A percentile compares a stretch with the other conserved stretches of the same genome.
phyloP scores from a whole-genome alignment of 2,888 invertebrate species.

The Isotomurus palustris region DNA sequence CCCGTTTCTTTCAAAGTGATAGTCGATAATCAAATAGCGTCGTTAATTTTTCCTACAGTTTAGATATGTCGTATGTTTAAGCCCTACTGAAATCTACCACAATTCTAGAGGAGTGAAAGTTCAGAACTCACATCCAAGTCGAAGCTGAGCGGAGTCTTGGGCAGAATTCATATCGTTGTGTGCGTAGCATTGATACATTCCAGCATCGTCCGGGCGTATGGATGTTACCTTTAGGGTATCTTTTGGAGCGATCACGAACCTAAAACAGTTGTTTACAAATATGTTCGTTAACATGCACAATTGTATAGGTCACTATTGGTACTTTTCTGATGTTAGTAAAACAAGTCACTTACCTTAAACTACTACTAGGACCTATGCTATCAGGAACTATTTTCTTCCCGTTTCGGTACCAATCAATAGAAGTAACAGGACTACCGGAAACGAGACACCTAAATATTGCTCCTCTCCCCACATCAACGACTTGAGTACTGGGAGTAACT shows the following conservation, averaged over 20 bases:
- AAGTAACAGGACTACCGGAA: constrained; percentile 76
- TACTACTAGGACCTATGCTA: constrained; percentile 9
- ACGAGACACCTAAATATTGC: constrained; percentile 82
- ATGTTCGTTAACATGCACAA: too few species aligned
- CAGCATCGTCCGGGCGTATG: constrained; percentile 74
- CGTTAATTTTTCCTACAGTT: too few species aligned
- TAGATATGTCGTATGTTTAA: too few species aligned
- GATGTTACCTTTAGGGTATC: constrained; percentile 51
- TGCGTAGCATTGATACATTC: constrained; percentile 84
- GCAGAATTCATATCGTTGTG: constrained; percentile 72
- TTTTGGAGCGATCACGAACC: constrained; percentile 40
- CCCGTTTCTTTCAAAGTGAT: too few species aligned
- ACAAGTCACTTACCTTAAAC: constrained; percentile 17
- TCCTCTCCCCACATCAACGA: constrained; percentile 77
- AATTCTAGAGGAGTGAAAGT: neutral
- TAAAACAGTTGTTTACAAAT: too few species aligned
- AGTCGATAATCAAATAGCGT: too few species aligned
- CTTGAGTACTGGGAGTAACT: constrained; percentile 57
- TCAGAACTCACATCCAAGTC: constrained; percentile 66
- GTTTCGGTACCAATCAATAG: constrained; percentile 76
- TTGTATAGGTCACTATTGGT: neutral
- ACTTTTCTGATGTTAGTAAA: too few species aligned
- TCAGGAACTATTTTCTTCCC: constrained; percentile 51
- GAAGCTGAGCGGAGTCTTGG: constrained; percentile 74
- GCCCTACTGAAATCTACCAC: too few species aligned